Evolutionary conservation across 2,113 vertebrate genomes (phyloP), one percentile per base, ranked within the genome.

Genomic region (Nyctibius bracteatus): DNA sequence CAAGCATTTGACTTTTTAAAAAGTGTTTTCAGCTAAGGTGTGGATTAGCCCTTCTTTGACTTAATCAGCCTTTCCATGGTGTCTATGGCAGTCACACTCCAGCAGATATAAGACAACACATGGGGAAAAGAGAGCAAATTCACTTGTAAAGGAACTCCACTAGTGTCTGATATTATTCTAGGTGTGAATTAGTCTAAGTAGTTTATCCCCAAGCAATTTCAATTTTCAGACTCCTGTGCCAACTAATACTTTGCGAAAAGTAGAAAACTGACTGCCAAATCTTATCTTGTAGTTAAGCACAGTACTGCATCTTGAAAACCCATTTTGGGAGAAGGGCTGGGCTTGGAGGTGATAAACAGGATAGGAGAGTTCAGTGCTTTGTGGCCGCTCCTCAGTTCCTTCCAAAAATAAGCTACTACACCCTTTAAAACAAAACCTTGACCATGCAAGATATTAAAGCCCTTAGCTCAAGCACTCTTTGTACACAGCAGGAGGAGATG

Each of bases 401-500:
- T 94, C 90, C 92, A 95, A 95, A 97, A 95, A 94, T 91, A 94
- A 96, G 92, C 46, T 54, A 46, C 88, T 94, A 78, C 88, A 89
- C 86, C 95, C 92, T 90, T 85, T 94, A 74, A 93, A 96, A 92
- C 31, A 96, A 96, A 90, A 86, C 12, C 25, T 85, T 81, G 72
- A 61, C 66, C 68, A 63, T 49, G 30, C 57, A 82, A 73, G 74
- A 87, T 61, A 91, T n/a, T 61, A 79, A 83, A 94, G 75, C 44
- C 71, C 43, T 95, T 61, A 61, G 79, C 86, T 90, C 49, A 78
- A 94, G 89, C 79, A 63, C 68, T 88, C 91, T 95, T 94, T 96
- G 96, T 94, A 92, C 89, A 25, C 83, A 30, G 88, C 95, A 82
- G 88, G 72, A 92, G 92, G 65, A 96, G 91, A 93, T 92, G 82